A percentile compares a stretch with the other conserved stretches of the same genome.
Conservation (phyloP, 2,113 vertebrate species). For the Pomatostomus ruficeps region DNA sequence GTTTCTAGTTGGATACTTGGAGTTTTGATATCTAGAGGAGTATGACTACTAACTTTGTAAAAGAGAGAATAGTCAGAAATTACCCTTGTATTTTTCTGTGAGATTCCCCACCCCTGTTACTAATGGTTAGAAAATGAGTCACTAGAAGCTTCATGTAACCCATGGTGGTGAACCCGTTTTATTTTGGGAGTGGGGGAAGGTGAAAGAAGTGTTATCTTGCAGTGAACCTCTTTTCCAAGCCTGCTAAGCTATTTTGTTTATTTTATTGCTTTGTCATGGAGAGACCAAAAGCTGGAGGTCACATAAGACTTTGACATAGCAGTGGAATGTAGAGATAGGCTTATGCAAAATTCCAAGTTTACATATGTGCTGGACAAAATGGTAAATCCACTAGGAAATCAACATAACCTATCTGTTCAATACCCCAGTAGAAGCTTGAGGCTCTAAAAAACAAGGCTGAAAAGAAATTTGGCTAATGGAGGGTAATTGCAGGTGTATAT, state of each 20-base stretch:
- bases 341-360: not conserved
- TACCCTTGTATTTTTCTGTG: not conserved
- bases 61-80: not conserved
- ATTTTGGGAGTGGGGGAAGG: not conserved
- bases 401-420: not conserved
- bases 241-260: not conserved
- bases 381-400: not conserved
- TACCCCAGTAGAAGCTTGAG: not conserved
- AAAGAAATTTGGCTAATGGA: not conserved
- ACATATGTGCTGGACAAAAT: not conserved
- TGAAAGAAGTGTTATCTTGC: not conserved
- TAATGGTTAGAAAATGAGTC: not conserved
- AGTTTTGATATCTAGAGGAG: not conserved
- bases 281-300: not conserved
- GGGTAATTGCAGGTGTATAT: not conserved
- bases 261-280: not conserved
- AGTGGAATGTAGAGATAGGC: not conserved
- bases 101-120: not conserved
- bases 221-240: not conserved
- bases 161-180: not conserved
- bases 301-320: rapidly evolving
- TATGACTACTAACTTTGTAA: not conserved
- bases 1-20: not conserved
- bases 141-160: not conserved
- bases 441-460: not conserved